These are phyloP conservation scores for Drusus annulatus DNA, from an alignment of 1,140 invertebrate genomes.

Conservation along the genomic window DNA sequence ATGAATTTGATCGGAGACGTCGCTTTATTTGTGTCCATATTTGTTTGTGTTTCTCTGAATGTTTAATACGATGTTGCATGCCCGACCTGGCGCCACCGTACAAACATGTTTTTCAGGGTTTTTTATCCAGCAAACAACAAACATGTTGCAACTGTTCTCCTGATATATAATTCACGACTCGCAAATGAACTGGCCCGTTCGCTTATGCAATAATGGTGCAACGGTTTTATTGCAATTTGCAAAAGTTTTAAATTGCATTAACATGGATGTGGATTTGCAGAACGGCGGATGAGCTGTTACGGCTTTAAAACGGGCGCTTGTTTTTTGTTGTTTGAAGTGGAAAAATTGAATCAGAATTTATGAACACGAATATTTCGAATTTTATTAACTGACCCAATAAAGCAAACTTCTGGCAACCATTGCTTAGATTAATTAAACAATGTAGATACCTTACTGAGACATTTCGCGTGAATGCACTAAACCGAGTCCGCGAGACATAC, in stretches of 20 bases:
- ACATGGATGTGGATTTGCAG: neutral
- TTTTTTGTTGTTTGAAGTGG: neutral
- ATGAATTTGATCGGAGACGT: conserved; percentile 55
- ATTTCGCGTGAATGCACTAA: no score
- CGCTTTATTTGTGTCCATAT: conserved; percentile 47
- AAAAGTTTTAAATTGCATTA: conserved; percentile 22
- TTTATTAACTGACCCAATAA: no score
- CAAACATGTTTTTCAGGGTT: conserved; percentile 57
- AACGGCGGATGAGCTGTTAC: neutral
- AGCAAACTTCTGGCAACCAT: no score
- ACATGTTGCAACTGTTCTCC: conserved; percentile 38
- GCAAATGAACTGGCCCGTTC: conserved; percentile 45
- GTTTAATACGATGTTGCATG: conserved; percentile 48
- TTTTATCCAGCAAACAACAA: conserved; percentile 44
- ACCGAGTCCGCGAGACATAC: no score
- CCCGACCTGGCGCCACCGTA: conserved; percentile 42
- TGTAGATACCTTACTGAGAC: no score
- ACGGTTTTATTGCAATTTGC: conserved; percentile 16
- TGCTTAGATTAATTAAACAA: no score
- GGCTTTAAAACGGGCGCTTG: neutral
- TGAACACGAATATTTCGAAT: neutral
- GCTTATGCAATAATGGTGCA: conserved; percentile 8
- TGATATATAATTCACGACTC: conserved; percentile 49
- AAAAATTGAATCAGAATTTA: neutral
- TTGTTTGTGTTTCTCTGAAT: conserved; percentile 52